Percentiles rank a stretch among this genome's conserved stretches.
Conservation (phyloP, 1,140 invertebrate species). For the Halictus rubicundus region DNA sequence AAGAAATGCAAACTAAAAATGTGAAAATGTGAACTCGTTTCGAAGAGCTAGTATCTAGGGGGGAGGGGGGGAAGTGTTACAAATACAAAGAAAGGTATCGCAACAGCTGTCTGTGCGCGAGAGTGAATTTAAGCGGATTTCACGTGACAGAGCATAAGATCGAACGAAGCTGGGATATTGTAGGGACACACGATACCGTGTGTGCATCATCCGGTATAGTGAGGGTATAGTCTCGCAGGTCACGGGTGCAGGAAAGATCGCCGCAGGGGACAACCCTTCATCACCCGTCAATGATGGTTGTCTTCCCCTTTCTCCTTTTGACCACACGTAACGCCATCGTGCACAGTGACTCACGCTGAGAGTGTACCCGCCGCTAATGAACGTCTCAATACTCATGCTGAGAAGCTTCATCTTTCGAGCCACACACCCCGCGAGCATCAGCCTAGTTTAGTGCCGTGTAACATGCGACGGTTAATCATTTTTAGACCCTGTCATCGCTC, state of each 20-base stretch:
- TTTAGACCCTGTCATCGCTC: constrained; percentile 30
- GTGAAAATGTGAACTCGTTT: too few relatives aligned
- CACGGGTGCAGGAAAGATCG: constrained; percentile 59
- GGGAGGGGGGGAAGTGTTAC: too few relatives aligned
- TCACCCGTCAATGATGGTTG: constrained; percentile 68
- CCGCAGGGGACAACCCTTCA: constrained; percentile 74
- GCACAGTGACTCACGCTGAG: constrained; percentile 63
- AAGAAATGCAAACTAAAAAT: too few relatives aligned
- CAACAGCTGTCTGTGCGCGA: background rate
- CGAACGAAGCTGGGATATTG: constrained; percentile 31
- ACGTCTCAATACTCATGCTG: constrained; percentile 72
- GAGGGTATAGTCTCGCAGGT: constrained; percentile 59
- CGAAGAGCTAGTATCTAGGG: too few relatives aligned
- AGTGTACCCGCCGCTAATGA: constrained; percentile 69
- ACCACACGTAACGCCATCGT: constrained; percentile 52
- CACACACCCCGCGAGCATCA: constrained; percentile 37
- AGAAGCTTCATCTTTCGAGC: constrained; percentile 60
- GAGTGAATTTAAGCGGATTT: constrained; percentile 9
- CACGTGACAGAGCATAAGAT: background rate
- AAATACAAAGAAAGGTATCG: background rate
- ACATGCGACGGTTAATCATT: constrained; percentile 39
- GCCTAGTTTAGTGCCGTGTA: constrained; percentile 54
- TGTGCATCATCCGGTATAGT: constrained; percentile 47
- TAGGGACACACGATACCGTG: constrained; percentile 30
- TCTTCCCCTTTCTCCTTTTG: constrained; percentile 24